Percentiles rank a stretch among this genome's conserved stretches.
phyloP scores from a whole-genome alignment of 1,140 invertebrate genomes.

The Phymorhynchus buccinoides region DNA sequence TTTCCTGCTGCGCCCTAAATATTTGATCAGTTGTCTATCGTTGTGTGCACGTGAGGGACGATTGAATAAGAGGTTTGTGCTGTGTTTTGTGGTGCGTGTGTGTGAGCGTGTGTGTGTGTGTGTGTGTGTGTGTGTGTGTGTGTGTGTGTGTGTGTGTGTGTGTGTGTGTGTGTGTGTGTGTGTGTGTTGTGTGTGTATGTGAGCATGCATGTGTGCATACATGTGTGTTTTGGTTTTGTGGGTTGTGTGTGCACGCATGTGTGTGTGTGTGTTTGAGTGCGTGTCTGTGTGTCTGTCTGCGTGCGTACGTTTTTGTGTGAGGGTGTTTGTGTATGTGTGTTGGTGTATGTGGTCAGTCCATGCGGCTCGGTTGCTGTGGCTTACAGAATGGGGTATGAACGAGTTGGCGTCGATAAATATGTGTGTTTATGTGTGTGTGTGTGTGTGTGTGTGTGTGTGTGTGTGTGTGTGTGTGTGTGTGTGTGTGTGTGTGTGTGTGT shows the following conservation, averaged over 20 bases:
- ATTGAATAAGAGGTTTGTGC: too few relatives aligned
- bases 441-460: not conserved
- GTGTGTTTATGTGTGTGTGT: not conserved
- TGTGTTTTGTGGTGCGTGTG: not conserved
- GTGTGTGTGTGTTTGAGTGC: not conserved
- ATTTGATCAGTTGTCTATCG: too few relatives aligned
- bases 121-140: slow-evolving; percentile 17
- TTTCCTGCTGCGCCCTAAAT: too few relatives aligned
- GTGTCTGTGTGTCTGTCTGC: too few relatives aligned
- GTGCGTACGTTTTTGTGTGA: too few relatives aligned
- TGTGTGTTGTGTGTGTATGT: not conserved
- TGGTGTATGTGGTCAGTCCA: too few relatives aligned
- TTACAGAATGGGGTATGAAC: not conserved
- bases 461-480: not conserved
- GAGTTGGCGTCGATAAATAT: not conserved
- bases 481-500: slow-evolving; percentile 6
- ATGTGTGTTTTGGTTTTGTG: slow-evolving; percentile 26
- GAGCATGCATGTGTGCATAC: too few relatives aligned
- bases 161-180: too few relatives aligned
- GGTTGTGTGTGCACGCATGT: slow-evolving; percentile 1
- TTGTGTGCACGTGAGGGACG: too few relatives aligned
- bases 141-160: not conserved
- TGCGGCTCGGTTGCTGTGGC: too few relatives aligned
- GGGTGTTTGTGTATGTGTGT: not conserved
- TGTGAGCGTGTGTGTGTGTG: slow-evolving; percentile 25